Conservation (phyloP, 2,797 vertebrate genomes). For the Carcharodon carcharias region DNA sequence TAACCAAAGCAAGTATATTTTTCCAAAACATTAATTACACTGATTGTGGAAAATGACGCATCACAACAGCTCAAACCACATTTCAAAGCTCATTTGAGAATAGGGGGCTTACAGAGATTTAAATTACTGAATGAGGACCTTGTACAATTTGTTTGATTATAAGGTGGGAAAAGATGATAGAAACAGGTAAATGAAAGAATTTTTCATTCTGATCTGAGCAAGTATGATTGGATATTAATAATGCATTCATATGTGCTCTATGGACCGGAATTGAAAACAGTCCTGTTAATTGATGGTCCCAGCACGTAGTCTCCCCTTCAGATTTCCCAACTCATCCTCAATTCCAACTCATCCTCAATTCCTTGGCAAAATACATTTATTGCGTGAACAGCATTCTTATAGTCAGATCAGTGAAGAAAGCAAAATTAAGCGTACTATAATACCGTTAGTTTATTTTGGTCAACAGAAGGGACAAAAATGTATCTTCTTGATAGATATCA, state of each 20-base stretch:
- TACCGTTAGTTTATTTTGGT: background rate
- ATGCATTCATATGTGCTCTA: background rate
- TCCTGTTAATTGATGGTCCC: background rate
- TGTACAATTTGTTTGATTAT: background rate
- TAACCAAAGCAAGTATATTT: background rate
- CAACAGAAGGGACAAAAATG: background rate
- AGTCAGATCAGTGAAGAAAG: background rate
- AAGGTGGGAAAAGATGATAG: background rate
- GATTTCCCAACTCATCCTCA: background rate
- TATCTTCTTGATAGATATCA: background rate
- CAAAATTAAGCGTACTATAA: background rate
- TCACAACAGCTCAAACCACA: background rate
- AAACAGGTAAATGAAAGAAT: background rate
- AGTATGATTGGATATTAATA: background rate
- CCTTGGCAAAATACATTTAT: background rate
- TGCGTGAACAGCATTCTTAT: background rate
- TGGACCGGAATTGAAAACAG: background rate
- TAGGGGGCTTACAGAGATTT: background rate
- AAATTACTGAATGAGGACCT: background rate
- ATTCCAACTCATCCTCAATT: background rate
- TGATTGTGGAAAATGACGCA: background rate
- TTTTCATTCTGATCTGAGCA: background rate
- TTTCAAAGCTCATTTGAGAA: background rate
- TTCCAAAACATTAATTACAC: background rate
- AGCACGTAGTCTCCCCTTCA: background rate